These are phyloP conservation scores for Masticophis lateralis DNA, from an alignment of 2,797 vertebrate genomes.

Conservation along the genomic window DNA sequence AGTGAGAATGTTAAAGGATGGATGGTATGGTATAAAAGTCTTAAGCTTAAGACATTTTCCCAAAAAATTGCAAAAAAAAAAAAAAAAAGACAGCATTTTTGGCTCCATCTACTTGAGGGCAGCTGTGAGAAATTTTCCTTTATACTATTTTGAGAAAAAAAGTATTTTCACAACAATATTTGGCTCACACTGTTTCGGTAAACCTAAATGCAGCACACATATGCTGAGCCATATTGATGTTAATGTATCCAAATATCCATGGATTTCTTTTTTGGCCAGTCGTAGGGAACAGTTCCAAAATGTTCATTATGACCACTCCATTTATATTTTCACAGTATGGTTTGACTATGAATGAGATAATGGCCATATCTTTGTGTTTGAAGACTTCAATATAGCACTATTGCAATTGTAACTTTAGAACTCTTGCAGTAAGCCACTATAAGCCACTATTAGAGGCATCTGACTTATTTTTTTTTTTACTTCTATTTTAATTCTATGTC, in stretches of 20 bases:
- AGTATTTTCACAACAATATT: not conserved
- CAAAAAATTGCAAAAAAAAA: not conserved
- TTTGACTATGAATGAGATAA: conserved; percentile 15
- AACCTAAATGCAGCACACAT: not conserved
- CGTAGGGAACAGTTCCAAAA: conserved; percentile 20
- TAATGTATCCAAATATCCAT: conserved; percentile 9
- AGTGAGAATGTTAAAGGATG: not conserved
- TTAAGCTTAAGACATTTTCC: not conserved
- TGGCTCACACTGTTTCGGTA: not conserved
- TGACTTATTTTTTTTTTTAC: not conserved
- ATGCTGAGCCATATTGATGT: not conserved
- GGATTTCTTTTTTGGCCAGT: not conserved
- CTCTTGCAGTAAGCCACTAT: conserved; percentile 1
- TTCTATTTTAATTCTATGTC: not conserved
- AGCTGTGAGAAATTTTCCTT: not conserved
- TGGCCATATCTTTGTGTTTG: conserved; percentile 19
- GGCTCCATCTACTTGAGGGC: not conserved
- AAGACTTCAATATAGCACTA: conserved; percentile 8
- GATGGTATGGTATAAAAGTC: not conserved
- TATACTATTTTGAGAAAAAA: not conserved
- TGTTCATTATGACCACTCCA: conserved; percentile 10
- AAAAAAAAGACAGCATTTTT: not conserved
- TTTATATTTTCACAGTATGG: conserved; percentile 24
- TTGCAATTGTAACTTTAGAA: not conserved
- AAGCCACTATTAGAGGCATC: conserved; percentile 2